A percentile compares a stretch with the other conserved stretches of the same genome.
These are phyloP conservation scores for Lasioglossum baleicum DNA, from an alignment of 1,140 invertebrate species.

Conservation along the genomic window DNA sequence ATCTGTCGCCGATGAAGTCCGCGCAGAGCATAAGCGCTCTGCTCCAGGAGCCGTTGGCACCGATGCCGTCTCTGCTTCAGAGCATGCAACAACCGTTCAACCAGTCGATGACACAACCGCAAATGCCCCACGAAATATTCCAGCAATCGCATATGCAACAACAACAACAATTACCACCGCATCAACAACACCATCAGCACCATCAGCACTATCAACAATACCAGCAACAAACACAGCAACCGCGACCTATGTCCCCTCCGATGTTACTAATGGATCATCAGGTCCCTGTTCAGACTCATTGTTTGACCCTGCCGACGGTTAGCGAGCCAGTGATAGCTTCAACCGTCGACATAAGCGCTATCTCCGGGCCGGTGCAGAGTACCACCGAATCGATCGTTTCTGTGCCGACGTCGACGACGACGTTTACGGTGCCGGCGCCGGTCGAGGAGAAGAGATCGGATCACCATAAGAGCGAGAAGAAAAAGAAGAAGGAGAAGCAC, in stretches of 20 bases:
- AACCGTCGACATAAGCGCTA: constrained; percentile 64
- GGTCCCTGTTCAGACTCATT: constrained; percentile 33
- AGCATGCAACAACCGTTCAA: constrained; percentile 27
- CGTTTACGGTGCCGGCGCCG: constrained; percentile 18
- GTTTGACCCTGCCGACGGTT: constrained; percentile 18
- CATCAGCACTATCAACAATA: constrained; percentile 25
- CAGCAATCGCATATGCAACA: constrained; percentile 41
- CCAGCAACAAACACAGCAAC: constrained; percentile 23
- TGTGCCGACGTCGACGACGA: constrained; percentile 46
- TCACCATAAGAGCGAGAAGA: constrained; percentile 85
- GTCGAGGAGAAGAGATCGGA: constrained; percentile 82
- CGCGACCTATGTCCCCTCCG: constrained; percentile 34
- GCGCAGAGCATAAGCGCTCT: constrained; percentile 76
- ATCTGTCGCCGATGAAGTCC: constrained; percentile 74
- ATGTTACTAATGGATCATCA: constrained; percentile 28
- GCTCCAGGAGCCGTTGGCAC: constrained; percentile 71
- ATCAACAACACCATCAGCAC: constrained; percentile 5
- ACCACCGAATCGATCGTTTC: constrained; percentile 37
- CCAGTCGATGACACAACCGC: constrained; percentile 39
- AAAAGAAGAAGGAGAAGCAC: constrained; percentile 83
- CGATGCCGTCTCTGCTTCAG: constrained; percentile 71
- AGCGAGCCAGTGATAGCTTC: constrained; percentile 48
- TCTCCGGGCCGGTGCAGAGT: constrained; percentile 47
- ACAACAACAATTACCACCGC: constrained; percentile 4
- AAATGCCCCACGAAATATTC: constrained; percentile 37